Evolutionary conservation across 1,140 invertebrate genomes (phyloP).

Genomic region (Hesperophylax magnus): DNA sequence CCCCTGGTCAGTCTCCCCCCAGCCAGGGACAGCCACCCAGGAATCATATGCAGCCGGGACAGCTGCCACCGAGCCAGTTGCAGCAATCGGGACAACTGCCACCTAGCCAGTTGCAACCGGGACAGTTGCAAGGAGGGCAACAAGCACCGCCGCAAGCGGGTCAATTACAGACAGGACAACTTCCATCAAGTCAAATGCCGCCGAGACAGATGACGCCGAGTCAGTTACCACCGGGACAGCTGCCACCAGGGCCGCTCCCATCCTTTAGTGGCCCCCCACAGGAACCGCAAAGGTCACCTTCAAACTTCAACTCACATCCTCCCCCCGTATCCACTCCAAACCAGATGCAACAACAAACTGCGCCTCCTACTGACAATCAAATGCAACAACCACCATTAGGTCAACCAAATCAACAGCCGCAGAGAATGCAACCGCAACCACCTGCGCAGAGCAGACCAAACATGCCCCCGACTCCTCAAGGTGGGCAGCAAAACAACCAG

Average conservation of each 20-base stretch:
- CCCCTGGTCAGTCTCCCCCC: constrained; percentile 5
- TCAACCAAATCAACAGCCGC: constrained; percentile 1
- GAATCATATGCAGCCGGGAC: background rate
- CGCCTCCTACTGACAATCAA: background rate
- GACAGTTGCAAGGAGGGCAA: background rate
- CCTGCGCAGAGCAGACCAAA: constrained; percentile 18
- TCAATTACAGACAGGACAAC: background rate
- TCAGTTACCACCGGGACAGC: constrained; percentile 26
- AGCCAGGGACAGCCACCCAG: background rate
- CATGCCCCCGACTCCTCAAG: constrained; percentile 1
- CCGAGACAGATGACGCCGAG: constrained; percentile 17
- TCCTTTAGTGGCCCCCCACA: background rate
- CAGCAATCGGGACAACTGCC: constrained; percentile 60
- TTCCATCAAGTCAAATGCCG: background rate
- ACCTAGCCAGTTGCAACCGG: constrained; percentile 29
- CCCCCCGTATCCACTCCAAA: background rate
- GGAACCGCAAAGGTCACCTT: background rate
- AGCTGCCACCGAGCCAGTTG: constrained; percentile 16
- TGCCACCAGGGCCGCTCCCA: background rate
- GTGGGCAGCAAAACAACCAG: background rate
- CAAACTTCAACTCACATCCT: constrained; percentile 24
- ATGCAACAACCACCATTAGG: constrained; percentile 10
- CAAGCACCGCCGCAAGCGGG: background rate
- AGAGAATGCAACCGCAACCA: background rate
- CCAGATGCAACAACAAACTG: background rate